A percentile compares a stretch with the other conserved stretches of the same genome.
phyloP scores from a whole-genome alignment of 2,888 invertebrate genomes.

The Hemithea aestivaria region DNA sequence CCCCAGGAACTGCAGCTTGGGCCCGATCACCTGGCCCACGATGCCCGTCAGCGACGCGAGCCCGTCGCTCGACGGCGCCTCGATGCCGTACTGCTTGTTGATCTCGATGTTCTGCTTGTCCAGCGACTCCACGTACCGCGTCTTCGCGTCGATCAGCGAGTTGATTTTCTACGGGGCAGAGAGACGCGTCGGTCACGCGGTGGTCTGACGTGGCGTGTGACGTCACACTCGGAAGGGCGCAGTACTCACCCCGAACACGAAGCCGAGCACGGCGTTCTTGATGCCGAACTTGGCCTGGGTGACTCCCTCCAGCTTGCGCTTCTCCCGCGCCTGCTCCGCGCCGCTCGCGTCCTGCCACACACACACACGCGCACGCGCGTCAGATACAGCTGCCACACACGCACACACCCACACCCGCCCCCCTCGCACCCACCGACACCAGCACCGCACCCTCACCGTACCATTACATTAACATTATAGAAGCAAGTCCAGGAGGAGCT shows the following conservation, averaged over 20 bases:
- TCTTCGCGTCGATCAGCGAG: slow-evolving; percentile 89
- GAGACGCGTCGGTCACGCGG: slow-evolving; percentile 11
- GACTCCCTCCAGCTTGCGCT: slow-evolving; percentile 85
- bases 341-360: slow-evolving; percentile 59
- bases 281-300: slow-evolving; percentile 83
- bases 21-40: slow-evolving; percentile 84
- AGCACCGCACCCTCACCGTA: slow-evolving; percentile 3
- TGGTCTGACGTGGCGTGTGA: neutral
- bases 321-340: slow-evolving; percentile 81
- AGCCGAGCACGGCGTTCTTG: slow-evolving; percentile 89
- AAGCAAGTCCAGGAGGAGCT: too few relatives aligned
- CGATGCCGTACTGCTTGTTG: slow-evolving; percentile 87
- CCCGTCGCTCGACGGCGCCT: slow-evolving; percentile 81
- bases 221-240: neutral
- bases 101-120: slow-evolving; percentile 87
- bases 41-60: slow-evolving; percentile 81
- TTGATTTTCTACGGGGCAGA: slow-evolving; percentile 86
- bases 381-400: slow-evolving; percentile 21
- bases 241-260: slow-evolving; percentile 88
- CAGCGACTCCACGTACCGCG: slow-evolving; percentile 82
- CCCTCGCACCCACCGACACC: slow-evolving; percentile 24
- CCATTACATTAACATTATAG: too few relatives aligned
- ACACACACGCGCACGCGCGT: slow-evolving; percentile 43
- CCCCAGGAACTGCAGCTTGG: slow-evolving; percentile 84
- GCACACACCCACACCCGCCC: slow-evolving; percentile 28